Evolutionary conservation across 2,797 vertebrate species (phyloP).

Genomic region (Muscicapa comitata): DNA sequence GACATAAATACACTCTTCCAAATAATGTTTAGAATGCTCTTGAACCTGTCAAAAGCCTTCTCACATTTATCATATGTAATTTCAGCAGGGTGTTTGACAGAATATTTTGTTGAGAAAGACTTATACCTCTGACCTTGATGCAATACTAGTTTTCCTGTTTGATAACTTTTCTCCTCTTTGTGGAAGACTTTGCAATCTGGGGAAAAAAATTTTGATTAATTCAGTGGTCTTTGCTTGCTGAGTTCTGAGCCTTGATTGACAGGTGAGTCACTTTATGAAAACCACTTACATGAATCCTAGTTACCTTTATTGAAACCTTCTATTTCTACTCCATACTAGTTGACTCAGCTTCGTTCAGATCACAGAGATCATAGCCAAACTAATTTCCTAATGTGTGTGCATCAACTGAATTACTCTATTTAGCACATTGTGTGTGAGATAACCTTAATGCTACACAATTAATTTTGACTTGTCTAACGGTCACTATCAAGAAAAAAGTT

Average conservation of each 20-base stretch:
- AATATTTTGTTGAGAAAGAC: background rate
- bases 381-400: background rate
- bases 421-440: background rate
- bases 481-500: background rate
- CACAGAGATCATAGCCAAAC: background rate
- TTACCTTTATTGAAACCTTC: background rate
- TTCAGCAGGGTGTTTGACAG: background rate
- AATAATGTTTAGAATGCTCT: background rate
- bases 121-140: slow-evolving; percentile 10
- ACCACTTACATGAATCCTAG: background rate
- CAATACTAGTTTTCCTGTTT: background rate
- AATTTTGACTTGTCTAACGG: background rate
- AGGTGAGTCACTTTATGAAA: background rate
- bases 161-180: background rate
- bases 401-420: background rate
- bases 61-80: background rate
- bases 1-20: background rate
- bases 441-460: background rate
- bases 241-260: background rate
- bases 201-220: background rate
- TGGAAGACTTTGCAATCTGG: background rate
- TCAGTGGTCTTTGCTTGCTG: background rate
- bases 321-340: background rate
- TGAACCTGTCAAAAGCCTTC: background rate
- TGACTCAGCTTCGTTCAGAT: background rate